phyloP scores from a whole-genome alignment of 2,797 vertebrate species.

The Neosilurus mollespiculum region DNA sequence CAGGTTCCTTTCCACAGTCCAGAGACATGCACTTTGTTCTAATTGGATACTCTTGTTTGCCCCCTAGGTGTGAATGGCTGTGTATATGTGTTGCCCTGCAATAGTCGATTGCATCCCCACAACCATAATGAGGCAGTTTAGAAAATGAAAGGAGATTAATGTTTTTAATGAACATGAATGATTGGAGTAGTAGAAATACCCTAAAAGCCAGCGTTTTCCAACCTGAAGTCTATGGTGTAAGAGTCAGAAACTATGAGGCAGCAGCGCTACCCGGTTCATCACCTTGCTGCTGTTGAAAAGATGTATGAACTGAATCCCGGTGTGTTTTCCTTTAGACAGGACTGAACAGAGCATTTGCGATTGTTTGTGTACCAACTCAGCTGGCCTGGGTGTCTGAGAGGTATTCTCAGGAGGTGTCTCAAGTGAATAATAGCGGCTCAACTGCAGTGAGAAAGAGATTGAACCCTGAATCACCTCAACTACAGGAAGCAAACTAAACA shows the following conservation, averaged over 20 bases:
- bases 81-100: too few species aligned
- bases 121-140: too few species aligned
- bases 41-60: too few species aligned
- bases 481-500: background rate
- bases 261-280: background rate
- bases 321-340: background rate
- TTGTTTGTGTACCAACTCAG: background rate
- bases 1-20: too few species aligned
- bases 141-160: background rate
- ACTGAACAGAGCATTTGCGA: background rate
- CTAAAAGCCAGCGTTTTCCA: background rate
- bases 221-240: background rate
- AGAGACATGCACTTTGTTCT: too few species aligned
- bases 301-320: background rate
- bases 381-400: background rate
- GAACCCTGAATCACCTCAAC: background rate
- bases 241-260: background rate
- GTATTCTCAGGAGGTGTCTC: background rate
- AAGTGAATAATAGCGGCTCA: background rate
- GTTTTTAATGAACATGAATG: constrained; percentile 44
- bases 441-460: background rate
- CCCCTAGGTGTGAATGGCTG: too few species aligned
- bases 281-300: background rate
- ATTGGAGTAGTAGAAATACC: constrained; percentile 5
- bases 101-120: too few species aligned